phyloP scores from a whole-genome alignment of 2,113 vertebrate species.

The Vombatus ursinus region DNA sequence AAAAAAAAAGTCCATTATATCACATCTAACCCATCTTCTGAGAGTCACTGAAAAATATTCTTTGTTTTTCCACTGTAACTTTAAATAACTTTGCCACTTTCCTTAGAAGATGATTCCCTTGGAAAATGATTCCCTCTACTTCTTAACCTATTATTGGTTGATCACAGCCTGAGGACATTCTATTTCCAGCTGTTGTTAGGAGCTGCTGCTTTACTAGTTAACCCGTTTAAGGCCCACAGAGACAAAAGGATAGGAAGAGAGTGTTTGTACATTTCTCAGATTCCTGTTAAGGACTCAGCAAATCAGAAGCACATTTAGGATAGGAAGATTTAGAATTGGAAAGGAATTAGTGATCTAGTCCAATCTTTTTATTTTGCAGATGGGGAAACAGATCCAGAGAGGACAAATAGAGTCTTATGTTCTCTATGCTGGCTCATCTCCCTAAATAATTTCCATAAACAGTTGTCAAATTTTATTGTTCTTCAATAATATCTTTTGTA shows the following conservation, averaged over 20 bases:
- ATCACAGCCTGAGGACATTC: slow-evolving; percentile 60
- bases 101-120: slow-evolving; percentile 65
- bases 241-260: too few species aligned
- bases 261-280: background rate
- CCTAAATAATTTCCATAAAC: background rate
- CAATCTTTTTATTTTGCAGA: background rate
- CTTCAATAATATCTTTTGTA: background rate
- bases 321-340: background rate
- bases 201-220: slow-evolving; percentile 38
- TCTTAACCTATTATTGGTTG: slow-evolving; percentile 66
- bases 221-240: slow-evolving; percentile 50
- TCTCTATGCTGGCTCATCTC: background rate
- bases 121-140: slow-evolving; percentile 64
- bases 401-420: background rate
- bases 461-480: background rate
- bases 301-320: background rate
- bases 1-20: background rate
- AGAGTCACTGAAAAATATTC: slow-evolving; percentile 26
- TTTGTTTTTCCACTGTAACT: slow-evolving; percentile 60
- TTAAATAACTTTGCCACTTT: slow-evolving; percentile 66
- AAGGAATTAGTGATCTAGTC: background rate
- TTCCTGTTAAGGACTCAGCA: background rate
- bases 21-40: slow-evolving; percentile 6
- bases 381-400: background rate
- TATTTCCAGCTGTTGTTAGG: slow-evolving; percentile 70